Evolutionary conservation across 2,113 vertebrate genomes (phyloP), one percentile per base, ranked within the genome.

Genomic region (Oreochromis tanganicae): DNA sequence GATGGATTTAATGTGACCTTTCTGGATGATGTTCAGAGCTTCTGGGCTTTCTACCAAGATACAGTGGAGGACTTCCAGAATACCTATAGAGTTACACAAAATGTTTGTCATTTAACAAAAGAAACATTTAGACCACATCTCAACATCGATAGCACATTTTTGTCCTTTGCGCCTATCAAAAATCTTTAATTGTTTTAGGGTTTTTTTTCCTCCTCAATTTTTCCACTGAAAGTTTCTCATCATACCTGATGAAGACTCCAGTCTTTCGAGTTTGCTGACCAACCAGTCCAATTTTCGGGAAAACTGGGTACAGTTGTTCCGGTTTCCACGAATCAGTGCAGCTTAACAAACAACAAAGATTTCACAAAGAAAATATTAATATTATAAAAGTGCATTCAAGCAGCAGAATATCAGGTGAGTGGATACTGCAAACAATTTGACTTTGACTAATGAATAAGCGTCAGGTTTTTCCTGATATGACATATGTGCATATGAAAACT

Each of bases 221-320:
- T 83, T 38, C 21, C 10, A 29, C 79, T 38, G 9, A 34, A 34
- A 17, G 24, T 24, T 52, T 81, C 9, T 19, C n/a, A 38, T 24
- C 27, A 81, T 96, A 99, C 98, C 98, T 97, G 98, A 98, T 84
- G 98, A 99, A 87, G 98, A 99, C 90, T 99, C 98, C 94, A 99
- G 93, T 92, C 98, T 97, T 93, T 99, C 98, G 92, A 99, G 93
- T 96, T 99, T 99, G 95, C 98, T 99, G 95, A 99, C 97, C 81
- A 99, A 94, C 98, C 98, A 99, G 83, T 99, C 98, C 27, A 99
- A 95, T 80, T 98, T 99, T 83, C 97, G 96, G 78, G 98, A 99
- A 96, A 99, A 99, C 88, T 99, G 98, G 79, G 98, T 97, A 66
- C 98, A 99, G 71, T 99, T 99, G 93, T 97, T 98, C 94, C 98